These are phyloP conservation scores for Acromyrmex heyeri DNA, from an alignment of 1,140 invertebrate genomes.

Conservation along the genomic window DNA sequence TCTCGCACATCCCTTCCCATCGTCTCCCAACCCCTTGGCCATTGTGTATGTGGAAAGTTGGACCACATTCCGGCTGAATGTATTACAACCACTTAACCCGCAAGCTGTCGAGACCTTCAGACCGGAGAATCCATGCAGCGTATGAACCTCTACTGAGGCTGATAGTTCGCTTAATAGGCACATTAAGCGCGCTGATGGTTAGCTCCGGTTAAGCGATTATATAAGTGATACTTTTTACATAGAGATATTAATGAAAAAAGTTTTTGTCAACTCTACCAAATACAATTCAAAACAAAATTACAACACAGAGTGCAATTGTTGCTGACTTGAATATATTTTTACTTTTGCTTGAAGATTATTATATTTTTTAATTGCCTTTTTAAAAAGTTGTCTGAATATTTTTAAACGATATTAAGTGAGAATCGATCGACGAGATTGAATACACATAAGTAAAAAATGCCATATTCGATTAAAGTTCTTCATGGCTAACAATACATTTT, in stretches of 20 bases:
- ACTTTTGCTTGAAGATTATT: neutral
- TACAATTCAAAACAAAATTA: neutral
- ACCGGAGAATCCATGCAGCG: conserved; percentile 45
- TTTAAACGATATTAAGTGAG: too few species aligned
- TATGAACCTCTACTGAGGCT: conserved; percentile 42
- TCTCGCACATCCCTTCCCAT: neutral
- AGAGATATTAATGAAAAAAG: neutral
- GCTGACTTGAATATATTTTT: neutral
- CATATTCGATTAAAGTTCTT: too few species aligned
- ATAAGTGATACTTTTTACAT: conserved; percentile 15
- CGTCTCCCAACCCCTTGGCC: neutral
- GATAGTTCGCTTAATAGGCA: conserved; percentile 71
- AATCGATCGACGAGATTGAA: too few species aligned
- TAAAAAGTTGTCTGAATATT: neutral
- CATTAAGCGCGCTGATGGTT: conserved; percentile 27
- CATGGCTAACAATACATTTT: too few species aligned
- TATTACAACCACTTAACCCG: conserved; percentile 79
- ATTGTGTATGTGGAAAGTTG: conserved; percentile 66
- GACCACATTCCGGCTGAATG: conserved; percentile 69
- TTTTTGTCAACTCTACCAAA: neutral
- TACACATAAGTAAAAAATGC: too few species aligned
- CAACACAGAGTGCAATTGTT: neutral
- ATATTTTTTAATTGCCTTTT: neutral
- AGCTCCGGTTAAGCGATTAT: neutral
- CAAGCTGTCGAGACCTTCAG: conserved; percentile 72